Evolutionary conservation across 2,888 invertebrate species (phyloP).

Genomic region (Liposcelis brunnea): DNA sequence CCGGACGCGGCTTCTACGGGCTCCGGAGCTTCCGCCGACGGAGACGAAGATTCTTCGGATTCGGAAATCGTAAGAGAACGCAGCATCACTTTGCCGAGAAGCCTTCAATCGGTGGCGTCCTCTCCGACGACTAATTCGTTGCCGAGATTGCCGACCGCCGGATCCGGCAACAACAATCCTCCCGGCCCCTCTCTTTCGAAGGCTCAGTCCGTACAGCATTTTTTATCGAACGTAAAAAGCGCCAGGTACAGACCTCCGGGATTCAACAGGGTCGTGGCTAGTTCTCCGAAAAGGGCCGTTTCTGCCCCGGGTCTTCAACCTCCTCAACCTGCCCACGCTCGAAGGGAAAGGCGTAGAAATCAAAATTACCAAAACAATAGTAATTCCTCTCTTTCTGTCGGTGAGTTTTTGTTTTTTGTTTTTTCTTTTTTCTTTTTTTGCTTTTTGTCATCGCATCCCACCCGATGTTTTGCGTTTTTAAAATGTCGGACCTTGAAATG

Average conservation of each 20-base stretch:
- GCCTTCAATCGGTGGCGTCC: constrained; percentile 32
- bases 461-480: too few relatives aligned
- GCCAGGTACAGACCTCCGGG: constrained; percentile 76
- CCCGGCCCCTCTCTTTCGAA: constrained; percentile 40
- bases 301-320: constrained; percentile 61
- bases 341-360: constrained; percentile 35
- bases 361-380: too few relatives aligned
- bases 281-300: constrained; percentile 48
- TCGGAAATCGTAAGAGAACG: constrained; percentile 24
- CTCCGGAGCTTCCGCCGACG: constrained; percentile 32
- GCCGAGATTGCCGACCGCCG: constrained; percentile 51
- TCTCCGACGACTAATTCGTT: constrained; percentile 52
- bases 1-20: constrained; percentile 32
- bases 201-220: constrained; percentile 43
- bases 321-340: constrained; percentile 30
- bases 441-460: too few relatives aligned
- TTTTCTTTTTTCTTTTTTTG: too few relatives aligned
- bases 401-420: constrained; percentile 31
- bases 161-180: constrained; percentile 37
- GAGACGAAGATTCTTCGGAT: constrained; percentile 36
- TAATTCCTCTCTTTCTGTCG: constrained; percentile 27
- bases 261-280: constrained; percentile 39
- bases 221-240: constrained; percentile 53
- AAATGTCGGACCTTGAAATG: too few relatives aligned
- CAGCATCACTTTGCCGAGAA: constrained; percentile 44